Evolutionary conservation across 2,113 vertebrate species (phyloP).

Genomic region (Protobothrops flavoviridis): DNA sequence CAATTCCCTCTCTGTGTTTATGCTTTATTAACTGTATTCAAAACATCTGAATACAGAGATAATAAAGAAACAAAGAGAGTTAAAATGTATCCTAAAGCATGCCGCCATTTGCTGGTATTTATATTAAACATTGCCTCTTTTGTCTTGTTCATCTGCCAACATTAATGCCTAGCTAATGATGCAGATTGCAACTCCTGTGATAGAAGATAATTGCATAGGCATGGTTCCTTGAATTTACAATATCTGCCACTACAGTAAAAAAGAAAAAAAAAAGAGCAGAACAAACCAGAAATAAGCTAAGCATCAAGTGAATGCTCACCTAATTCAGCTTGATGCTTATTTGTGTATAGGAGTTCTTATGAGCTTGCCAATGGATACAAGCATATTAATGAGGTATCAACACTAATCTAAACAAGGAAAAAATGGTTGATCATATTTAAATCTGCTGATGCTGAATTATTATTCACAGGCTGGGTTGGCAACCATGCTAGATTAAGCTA

Average conservation of each 20-base stretch:
- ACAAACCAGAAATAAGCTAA: conserved; percentile 3
- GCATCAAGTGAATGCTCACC: not conserved
- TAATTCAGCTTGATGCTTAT: not conserved
- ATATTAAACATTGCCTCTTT: conserved; percentile 20
- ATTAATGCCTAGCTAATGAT: not conserved
- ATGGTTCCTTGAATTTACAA: not conserved
- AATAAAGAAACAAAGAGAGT: conserved; percentile 7
- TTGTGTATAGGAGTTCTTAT: not conserved
- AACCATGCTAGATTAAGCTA: not conserved
- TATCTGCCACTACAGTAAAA: not conserved
- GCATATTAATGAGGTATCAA: not conserved
- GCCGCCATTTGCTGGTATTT: not conserved
- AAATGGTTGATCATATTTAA: not conserved
- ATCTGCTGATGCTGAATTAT: not conserved
- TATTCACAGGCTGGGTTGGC: not conserved
- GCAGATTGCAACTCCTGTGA: not conserved
- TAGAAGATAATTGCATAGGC: not conserved
- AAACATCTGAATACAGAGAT: conserved; percentile 8
- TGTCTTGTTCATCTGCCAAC: conserved; percentile 3
- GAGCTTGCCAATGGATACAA: not conserved
- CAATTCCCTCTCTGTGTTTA: not conserved
- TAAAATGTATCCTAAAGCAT: not conserved
- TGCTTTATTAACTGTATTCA: conserved; percentile 18
- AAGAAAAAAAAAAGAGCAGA: not conserved
- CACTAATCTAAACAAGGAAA: not conserved